A percentile compares a stretch with the other conserved stretches of the same genome.
Conservation (phyloP, 2,113 vertebrate species). For the Opisthocomus hoazin region DNA sequence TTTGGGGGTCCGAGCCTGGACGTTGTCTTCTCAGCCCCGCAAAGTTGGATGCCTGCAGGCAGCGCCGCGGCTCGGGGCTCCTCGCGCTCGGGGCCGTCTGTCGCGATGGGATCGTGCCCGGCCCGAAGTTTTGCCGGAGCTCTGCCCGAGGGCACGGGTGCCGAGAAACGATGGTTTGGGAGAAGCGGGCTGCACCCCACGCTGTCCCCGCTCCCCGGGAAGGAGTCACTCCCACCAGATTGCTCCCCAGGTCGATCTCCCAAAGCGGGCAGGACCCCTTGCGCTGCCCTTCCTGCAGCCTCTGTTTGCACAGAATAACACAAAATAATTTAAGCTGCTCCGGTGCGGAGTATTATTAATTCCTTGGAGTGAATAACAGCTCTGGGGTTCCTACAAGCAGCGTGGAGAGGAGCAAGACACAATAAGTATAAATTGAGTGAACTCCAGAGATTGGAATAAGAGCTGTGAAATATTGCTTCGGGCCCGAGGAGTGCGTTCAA, state of each 20-base stretch:
- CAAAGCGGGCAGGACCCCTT: not conserved
- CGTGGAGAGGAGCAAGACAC: not conserved
- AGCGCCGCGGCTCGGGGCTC: not conserved
- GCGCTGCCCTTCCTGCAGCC: not conserved
- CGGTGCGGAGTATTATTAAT: not conserved
- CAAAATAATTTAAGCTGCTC: not conserved
- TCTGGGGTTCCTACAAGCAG: not conserved
- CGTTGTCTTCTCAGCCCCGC: not conserved
- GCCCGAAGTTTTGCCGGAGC: not conserved
- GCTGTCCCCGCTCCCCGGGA: not conserved
- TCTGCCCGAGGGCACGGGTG: not conserved
- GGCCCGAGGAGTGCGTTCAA: not conserved
- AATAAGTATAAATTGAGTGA: slow-evolving; percentile 22
- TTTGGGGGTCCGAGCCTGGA: not conserved
- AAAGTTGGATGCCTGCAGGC: not conserved
- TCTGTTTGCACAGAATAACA: not conserved
- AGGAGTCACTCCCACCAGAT: not conserved
- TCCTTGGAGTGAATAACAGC: not conserved
- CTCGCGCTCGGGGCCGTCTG: not conserved
- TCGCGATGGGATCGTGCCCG: not conserved
- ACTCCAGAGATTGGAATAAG: not conserved
- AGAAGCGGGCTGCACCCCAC: not conserved
- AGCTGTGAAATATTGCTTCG: slow-evolving; percentile 27
- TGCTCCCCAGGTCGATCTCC: not conserved
- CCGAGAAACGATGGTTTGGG: not conserved